These are phyloP conservation scores for Narcine bancroftii DNA, from an alignment of 2,113 vertebrate genomes.

Conservation along the genomic window DNA sequence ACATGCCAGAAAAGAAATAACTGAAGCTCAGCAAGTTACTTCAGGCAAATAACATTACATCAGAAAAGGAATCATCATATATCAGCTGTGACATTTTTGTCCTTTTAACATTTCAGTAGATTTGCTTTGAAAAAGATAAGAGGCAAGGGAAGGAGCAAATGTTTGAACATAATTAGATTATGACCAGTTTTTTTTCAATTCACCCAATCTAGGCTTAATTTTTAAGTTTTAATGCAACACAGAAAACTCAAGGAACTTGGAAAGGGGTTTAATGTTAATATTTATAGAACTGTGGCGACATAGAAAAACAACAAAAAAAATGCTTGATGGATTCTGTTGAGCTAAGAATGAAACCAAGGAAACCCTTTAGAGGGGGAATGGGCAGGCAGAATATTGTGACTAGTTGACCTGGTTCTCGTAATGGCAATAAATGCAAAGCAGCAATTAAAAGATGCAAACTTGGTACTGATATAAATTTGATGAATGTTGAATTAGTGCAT, in stretches of 20 bases:
- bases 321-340: background rate
- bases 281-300: background rate
- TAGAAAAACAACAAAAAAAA: background rate
- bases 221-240: background rate
- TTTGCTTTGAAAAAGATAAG: constrained; percentile 5
- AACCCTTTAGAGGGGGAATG: no score
- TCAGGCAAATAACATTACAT: background rate
- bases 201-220: background rate
- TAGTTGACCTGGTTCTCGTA: background rate
- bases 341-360: background rate
- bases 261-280: background rate
- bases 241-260: background rate
- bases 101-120: background rate
- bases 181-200: background rate
- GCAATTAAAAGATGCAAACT: background rate
- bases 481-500: no score
- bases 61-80: background rate
- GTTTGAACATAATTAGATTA: background rate
- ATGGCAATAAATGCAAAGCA: background rate
- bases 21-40: background rate
- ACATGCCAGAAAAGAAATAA: background rate
- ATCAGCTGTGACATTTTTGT: background rate
- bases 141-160: background rate
- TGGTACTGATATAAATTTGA: background rate
- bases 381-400: background rate